Evolutionary conservation across 2,113 vertebrate species (phyloP).

Genomic region (Hepsetus odoe): DNA sequence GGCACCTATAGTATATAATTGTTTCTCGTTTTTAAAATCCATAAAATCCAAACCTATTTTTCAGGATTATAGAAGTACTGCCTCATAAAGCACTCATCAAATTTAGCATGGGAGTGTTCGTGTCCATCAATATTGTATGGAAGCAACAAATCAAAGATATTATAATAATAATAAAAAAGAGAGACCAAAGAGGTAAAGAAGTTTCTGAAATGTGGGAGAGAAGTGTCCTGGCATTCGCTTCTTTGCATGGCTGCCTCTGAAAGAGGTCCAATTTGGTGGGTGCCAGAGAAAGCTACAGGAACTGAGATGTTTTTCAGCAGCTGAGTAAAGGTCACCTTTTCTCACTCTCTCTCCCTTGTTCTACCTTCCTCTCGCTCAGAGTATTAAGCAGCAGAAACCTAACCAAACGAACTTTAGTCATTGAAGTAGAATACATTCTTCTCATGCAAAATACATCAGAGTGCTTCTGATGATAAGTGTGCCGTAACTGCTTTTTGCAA

Average conservation of each 20-base stretch:
- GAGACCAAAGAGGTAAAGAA: not conserved
- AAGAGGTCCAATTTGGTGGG: not conserved
- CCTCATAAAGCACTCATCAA: too few species aligned
- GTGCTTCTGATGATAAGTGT: too few species aligned
- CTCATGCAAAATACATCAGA: not conserved
- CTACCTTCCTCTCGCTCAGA: not conserved
- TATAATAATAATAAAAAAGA: not conserved
- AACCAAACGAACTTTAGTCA: not conserved
- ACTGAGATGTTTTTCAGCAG: not conserved
- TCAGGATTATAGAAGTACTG: too few species aligned
- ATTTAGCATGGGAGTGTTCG: too few species aligned
- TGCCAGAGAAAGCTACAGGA: not conserved
- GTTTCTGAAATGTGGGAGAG: not conserved
- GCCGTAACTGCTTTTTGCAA: not conserved
- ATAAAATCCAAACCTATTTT: too few species aligned
- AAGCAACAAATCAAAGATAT: too few species aligned
- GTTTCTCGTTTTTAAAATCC: too few species aligned
- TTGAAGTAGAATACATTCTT: not conserved
- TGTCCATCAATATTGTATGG: not conserved
- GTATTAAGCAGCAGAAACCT: not conserved
- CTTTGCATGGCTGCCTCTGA: slow-evolving; percentile 1
- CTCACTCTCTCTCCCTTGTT: not conserved
- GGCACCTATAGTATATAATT: too few species aligned
- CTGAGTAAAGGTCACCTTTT: slow-evolving; percentile 23
- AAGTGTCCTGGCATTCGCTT: not conserved